Evolutionary conservation across 2,888 invertebrate genomes (phyloP).

Genomic region (Coecobrya sp.): DNA sequence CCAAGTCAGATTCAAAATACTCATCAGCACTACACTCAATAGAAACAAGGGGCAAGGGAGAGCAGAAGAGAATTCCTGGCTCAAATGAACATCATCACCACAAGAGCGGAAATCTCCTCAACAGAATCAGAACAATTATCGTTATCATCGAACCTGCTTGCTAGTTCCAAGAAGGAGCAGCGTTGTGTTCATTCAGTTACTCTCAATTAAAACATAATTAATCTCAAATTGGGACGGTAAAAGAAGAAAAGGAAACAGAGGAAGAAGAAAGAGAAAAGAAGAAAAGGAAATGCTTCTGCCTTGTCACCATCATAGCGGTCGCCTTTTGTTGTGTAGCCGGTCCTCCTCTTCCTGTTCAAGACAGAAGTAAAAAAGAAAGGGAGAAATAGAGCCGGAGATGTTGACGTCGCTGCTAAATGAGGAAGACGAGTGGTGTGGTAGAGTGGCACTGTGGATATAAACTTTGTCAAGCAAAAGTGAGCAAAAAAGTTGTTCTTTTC

Average conservation of each 20-base stretch:
- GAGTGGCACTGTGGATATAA: constrained; percentile 49
- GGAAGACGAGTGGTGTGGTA: constrained; percentile 58
- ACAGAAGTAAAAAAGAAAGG: neutral
- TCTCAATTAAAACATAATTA: constrained; percentile 81
- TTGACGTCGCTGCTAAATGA: constrained; percentile 51
- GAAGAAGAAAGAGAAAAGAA: constrained; percentile 23
- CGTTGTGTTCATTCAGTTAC: constrained; percentile 65
- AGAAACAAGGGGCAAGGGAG: constrained; percentile 30
- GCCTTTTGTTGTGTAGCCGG: neutral
- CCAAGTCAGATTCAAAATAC: constrained; percentile 77
- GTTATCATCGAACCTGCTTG: constrained; percentile 31
- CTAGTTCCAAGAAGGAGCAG: constrained; percentile 42
- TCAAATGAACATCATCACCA: constrained; percentile 8
- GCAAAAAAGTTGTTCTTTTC: constrained; percentile 20
- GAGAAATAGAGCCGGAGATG: neutral
- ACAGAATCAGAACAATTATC: constrained; percentile 55
- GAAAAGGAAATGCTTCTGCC: constrained; percentile 32
- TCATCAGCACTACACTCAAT: constrained; percentile 43
- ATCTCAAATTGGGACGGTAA: constrained; percentile 67
- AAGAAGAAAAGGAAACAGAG: constrained; percentile 43
- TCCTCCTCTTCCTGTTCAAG: constrained; percentile 6
- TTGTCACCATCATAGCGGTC: neutral
- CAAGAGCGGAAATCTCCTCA: constrained; percentile 53
- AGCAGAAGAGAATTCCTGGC: neutral
- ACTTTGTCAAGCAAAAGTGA: constrained; percentile 62